Evolutionary conservation across 2,888 invertebrate genomes (phyloP).

Genomic region (Rhagonycha fulva): DNA sequence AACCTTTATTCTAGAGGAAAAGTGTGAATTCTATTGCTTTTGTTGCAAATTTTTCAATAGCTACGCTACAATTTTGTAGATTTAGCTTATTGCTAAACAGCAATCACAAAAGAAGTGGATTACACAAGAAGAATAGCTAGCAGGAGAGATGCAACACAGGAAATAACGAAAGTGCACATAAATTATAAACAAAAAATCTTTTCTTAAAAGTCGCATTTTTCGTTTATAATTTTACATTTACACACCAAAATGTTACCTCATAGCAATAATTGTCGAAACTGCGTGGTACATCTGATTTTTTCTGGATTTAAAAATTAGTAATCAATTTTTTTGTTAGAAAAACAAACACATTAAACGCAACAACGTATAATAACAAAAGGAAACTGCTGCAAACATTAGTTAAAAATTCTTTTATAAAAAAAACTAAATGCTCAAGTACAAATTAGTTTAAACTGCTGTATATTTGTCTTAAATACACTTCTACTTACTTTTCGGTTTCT

Average conservation of each 20-base stretch:
- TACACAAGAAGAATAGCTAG: background rate
- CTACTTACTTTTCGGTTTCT: constrained; percentile 67
- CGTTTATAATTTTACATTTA: constrained; percentile 1
- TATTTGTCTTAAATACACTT: background rate
- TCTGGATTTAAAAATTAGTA: constrained; percentile 45
- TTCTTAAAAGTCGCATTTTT: background rate
- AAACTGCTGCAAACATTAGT: background rate
- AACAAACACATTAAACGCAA: background rate
- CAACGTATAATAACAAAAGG: background rate
- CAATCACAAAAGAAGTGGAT: background rate
- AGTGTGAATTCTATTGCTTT: background rate
- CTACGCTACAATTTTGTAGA: background rate
- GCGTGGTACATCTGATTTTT: constrained; percentile 94
- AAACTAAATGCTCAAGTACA: background rate
- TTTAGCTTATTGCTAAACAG: background rate
- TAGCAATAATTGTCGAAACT: constrained; percentile 90
- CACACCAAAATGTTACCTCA: constrained; percentile 70
- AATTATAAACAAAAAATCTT: background rate
- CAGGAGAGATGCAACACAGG: background rate
- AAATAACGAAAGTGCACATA: background rate
- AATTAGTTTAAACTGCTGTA: background rate
- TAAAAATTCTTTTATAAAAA: background rate
- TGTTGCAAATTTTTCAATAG: background rate
- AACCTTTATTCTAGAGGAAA: background rate
- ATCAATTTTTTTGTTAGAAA: constrained; percentile 23